Conservation (phyloP, 35 echinoderm and acorn worm species). For the Ophiothrix spiculata region DNA sequence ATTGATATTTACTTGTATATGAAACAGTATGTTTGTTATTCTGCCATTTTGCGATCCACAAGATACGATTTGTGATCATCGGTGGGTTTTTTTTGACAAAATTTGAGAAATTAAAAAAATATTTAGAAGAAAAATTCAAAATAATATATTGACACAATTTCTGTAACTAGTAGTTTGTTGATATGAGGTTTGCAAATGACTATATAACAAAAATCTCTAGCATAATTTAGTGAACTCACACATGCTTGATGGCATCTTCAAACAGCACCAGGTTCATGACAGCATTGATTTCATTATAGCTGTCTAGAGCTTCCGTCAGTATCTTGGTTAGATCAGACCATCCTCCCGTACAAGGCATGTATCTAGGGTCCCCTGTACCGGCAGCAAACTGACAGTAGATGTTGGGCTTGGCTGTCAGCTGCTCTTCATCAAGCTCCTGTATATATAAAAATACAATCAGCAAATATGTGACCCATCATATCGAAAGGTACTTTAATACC, state of each 20-base stretch:
- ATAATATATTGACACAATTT: too few species aligned
- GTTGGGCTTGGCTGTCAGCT: conserved; percentile 71
- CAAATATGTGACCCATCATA: neutral
- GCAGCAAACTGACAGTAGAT: conserved; percentile 92
- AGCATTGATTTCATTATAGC: conserved; percentile 99
- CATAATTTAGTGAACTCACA: conserved; percentile 45
- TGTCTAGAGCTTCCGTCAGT: conserved; percentile 91
- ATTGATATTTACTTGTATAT: too few species aligned
- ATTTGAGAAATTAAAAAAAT: too few species aligned
- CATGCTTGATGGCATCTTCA: conserved; percentile 97
- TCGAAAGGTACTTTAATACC: too few species aligned
- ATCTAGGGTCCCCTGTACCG: conserved; percentile 96
- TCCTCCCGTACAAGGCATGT: conserved; percentile 44
- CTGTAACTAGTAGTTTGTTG: too few species aligned
- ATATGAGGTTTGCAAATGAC: too few species aligned
- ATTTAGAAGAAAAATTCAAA: too few species aligned
- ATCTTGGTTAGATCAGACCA: conserved; percentile 94
- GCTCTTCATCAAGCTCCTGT: conserved; percentile 86
- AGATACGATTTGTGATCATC: too few species aligned
- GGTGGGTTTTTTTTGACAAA: too few species aligned
- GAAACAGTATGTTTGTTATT: too few species aligned
- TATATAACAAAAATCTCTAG: too few species aligned
- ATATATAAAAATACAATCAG: neutral
- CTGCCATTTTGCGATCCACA: too few species aligned
- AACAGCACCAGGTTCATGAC: conserved; percentile 99